phyloP scores from a whole-genome alignment of 2,797 vertebrate species.

The Crenuchus spilurus region DNA sequence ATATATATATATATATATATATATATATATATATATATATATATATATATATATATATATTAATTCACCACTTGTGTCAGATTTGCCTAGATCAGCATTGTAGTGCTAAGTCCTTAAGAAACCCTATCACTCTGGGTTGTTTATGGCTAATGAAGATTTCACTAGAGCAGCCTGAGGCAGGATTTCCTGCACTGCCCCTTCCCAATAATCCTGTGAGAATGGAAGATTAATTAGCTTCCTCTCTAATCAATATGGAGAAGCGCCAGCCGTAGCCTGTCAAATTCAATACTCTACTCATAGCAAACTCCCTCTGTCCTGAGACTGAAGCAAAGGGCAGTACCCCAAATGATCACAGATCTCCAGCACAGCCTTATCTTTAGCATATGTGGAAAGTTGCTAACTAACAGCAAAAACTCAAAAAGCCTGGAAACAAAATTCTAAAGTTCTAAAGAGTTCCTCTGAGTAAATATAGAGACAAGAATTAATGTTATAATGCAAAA shows the following conservation, averaged over 20 bases:
- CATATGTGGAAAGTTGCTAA: not conserved
- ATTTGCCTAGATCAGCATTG: not conserved
- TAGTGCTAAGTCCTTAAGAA: conserved; percentile 1
- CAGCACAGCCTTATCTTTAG: conserved; percentile 13
- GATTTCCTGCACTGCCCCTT: conserved; percentile 58
- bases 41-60: no score
- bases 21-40: no score
- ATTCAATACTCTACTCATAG: conserved; percentile 66
- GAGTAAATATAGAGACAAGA: not conserved
- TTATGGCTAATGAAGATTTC: conserved; percentile 56
- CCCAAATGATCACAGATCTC: not conserved
- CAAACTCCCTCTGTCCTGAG: conserved; percentile 65
- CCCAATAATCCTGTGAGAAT: conserved; percentile 67
- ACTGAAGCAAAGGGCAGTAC: conserved; percentile 46
- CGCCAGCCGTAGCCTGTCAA: conserved; percentile 64
- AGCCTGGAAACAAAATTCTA: not conserved
- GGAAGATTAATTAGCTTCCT: conserved; percentile 72
- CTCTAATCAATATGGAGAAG: conserved; percentile 71
- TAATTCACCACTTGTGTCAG: no score
- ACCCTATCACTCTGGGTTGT: conserved; percentile 53
- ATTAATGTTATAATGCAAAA: not conserved
- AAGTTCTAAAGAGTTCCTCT: not conserved
- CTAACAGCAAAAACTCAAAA: not conserved
- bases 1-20: no score
- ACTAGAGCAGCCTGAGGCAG: conserved; percentile 46